Evolutionary conservation across 1,140 invertebrate species (phyloP).

Genomic region (Bombus haemorrhoidalis): DNA sequence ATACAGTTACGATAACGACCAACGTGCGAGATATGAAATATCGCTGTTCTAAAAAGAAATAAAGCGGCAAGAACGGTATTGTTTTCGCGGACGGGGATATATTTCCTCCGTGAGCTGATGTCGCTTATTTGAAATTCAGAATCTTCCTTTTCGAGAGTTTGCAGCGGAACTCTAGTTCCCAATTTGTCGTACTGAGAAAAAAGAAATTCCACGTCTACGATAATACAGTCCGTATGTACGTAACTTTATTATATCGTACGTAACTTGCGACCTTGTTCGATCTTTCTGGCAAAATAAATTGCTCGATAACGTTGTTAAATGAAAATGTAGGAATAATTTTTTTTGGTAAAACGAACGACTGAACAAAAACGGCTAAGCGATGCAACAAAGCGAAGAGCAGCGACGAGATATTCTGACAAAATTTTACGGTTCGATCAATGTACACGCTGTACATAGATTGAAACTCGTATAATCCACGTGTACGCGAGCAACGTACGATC

Average conservation of each 20-base stretch:
- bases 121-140: slow-evolving; percentile 34
- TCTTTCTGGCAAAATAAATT: neutral
- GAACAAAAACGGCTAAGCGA: no score
- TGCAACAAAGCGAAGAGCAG: accelerated
- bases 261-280: no score
- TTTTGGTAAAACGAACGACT: neutral
- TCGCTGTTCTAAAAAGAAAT: slow-evolving; percentile 24
- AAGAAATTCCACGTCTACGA: neutral
- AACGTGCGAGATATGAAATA: slow-evolving; percentile 17
- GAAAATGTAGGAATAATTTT: neutral
- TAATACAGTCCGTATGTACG: neutral
- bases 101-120: neutral
- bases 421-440: no score
- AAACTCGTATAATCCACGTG: no score
- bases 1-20: slow-evolving; percentile 3
- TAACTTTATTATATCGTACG: neutral
- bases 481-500: no score
- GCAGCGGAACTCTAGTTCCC: neutral
- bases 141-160: neutral
- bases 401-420: no score
- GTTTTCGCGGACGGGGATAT: slow-evolving; percentile 14
- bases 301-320: no score
- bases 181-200: neutral
- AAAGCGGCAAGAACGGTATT: neutral
- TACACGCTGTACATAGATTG: no score